Evolutionary conservation across 64 coral and sea anemone genomes (phyloP), one percentile per base, ranked within the genome.

Genomic region (Hydrozoanthus tunicans): DNA sequence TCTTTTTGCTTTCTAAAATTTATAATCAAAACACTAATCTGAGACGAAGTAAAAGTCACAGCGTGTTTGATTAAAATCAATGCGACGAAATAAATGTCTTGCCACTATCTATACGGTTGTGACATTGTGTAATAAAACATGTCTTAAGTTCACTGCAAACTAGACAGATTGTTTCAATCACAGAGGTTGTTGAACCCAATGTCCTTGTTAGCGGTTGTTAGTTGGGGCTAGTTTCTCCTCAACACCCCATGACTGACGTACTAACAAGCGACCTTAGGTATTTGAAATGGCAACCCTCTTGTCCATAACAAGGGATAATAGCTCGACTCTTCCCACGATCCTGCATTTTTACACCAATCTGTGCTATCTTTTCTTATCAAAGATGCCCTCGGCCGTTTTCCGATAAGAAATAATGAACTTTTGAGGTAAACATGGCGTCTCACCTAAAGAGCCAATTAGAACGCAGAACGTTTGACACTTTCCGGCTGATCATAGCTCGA

Each of bases 351-450:
- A 88, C 73, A 88, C 60, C 84, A 25, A 73, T 60, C 70, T 88
- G 54, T 75, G 56, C 20, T 88, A 88, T 88, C 84, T 73, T 75
- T 12, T 43, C 84, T 88, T 88, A 88, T 88, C 84, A 73, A 69
- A 59, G 69, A 88, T 88, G 63, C 20, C 84, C 67, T 88, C 53
- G 84, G 24, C 68, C 84, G 67, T 74, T 74, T 88, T 73, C 69
- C 57, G 84, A 88, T 88, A 88, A 88, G 84, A 59, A 73, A 56
- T 73, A 70, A 72, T 59, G 84, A 74, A 73, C 3, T 23, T 88
- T 53, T 6, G 68, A 60, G 58, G 68, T 88, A 73, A 73, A 88
- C 84, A 85, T 70, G 4, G 5, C 81, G 53, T 25, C 3, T 4
- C 43, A 73, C 10, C 53, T 67, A 73, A 74, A 73, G 68, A 73